Evolutionary conservation across 1,140 invertebrate species (phyloP).

Genomic region (Danaus plexippus): DNA sequence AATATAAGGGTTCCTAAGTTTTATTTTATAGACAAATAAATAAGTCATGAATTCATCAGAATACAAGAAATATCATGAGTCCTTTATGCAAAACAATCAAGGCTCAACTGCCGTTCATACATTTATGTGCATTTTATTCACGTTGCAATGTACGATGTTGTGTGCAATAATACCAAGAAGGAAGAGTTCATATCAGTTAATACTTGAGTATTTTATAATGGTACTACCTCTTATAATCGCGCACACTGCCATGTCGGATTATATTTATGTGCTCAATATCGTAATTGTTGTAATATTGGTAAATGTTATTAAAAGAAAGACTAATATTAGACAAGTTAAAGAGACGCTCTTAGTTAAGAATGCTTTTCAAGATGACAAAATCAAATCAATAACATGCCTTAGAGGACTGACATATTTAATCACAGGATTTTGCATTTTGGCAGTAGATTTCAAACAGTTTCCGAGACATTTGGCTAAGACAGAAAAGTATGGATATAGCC

Average conservation of each 20-base stretch:
- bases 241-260: constrained; percentile 59
- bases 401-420: constrained; percentile 81
- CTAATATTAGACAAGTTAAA: constrained; percentile 16
- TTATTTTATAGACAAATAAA: not conserved
- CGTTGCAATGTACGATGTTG: constrained; percentile 44
- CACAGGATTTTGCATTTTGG: constrained; percentile 88
- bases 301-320: constrained; percentile 32
- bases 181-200: constrained; percentile 20
- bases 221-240: constrained; percentile 69
- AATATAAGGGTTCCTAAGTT: too few relatives aligned
- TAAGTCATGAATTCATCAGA: constrained; percentile 40
- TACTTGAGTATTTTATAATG: constrained; percentile 69
- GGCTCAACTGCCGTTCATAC: constrained; percentile 63
- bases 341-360: constrained; percentile 27
- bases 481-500: constrained; percentile 86
- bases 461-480: constrained; percentile 90
- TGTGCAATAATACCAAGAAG: constrained; percentile 25
- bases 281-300: constrained; percentile 32
- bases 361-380: constrained; percentile 40
- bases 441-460: constrained; percentile 93
- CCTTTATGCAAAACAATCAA: constrained; percentile 66
- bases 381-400: constrained; percentile 77
- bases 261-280: constrained; percentile 36
- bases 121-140: constrained; percentile 54
- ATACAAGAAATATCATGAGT: constrained; percentile 63